Evolutionary conservation across 2,113 vertebrate genomes (phyloP).

Genomic region (Micronisus gabar): DNA sequence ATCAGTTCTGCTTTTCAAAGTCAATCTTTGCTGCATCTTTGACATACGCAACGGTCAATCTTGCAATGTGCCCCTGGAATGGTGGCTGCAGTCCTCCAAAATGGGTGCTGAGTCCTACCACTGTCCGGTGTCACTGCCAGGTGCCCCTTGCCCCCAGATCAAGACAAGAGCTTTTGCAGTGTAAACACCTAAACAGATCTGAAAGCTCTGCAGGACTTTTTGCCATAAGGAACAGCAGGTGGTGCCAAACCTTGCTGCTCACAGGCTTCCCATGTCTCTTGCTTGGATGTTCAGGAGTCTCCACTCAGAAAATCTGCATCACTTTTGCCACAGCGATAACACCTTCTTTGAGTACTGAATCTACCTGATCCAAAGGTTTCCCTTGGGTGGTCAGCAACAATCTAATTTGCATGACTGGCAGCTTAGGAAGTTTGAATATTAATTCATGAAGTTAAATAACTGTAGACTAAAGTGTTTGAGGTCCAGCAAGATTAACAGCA

Average conservation of each 20-base stretch:
- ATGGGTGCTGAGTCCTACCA: not conserved
- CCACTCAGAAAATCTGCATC: not conserved
- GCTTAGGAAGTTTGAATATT: not conserved
- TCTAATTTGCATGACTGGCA: not conserved
- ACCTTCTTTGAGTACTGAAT: not conserved
- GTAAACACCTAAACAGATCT: not conserved
- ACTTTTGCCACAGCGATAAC: not conserved
- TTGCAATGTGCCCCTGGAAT: not conserved
- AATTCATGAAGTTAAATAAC: not conserved
- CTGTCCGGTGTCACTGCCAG: not conserved
- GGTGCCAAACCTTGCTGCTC: constrained; percentile 51
- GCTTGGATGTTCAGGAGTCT: not conserved
- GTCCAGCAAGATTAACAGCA: not conserved
- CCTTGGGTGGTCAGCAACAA: not conserved
- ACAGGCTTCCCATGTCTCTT: not conserved
- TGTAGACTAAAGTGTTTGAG: not conserved
- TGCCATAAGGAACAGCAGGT: constrained; percentile 53
- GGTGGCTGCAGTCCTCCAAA: not conserved
- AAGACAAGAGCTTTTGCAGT: not conserved
- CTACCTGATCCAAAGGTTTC: not conserved
- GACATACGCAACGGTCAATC: accelerated
- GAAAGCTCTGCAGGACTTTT: not conserved
- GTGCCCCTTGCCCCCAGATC: not conserved
- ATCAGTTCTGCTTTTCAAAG: not conserved
- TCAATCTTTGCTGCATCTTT: not conserved